Conservation (phyloP, 2,888 invertebrate genomes). For the Diarsia brunnea region DNA sequence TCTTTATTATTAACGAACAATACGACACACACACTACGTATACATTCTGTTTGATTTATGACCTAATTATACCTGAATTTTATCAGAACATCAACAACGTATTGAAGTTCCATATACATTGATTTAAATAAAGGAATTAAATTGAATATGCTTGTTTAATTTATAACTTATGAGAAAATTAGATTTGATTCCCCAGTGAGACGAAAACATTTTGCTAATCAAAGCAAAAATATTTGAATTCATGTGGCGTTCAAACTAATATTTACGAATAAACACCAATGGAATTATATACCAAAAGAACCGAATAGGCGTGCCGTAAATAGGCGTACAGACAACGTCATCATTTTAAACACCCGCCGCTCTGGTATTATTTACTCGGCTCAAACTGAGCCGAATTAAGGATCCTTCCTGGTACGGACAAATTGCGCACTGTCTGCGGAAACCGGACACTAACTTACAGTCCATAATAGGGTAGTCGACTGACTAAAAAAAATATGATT, state of each 20-base stretch:
- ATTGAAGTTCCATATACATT: neutral
- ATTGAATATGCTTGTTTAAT: slow-evolving; percentile 1
- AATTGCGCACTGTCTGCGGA: neutral
- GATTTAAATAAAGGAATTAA: neutral
- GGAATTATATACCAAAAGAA: neutral
- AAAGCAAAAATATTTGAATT: neutral
- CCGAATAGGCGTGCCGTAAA: neutral
- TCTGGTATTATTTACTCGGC: neutral
- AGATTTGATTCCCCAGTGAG: neutral
- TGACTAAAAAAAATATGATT: no score
- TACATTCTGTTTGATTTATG: slow-evolving; percentile 29
- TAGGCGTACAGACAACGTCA: neutral
- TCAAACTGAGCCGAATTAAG: neutral
- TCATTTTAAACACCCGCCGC: neutral
- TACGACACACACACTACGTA: slow-evolving; percentile 1
- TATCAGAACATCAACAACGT: neutral
- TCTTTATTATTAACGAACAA: slow-evolving; percentile 27
- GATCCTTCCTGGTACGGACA: no score
- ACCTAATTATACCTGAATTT: slow-evolving; percentile 13
- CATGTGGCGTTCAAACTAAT: neutral
- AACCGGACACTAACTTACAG: neutral
- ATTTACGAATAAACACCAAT: neutral
- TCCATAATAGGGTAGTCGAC: no score
- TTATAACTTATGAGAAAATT: neutral
- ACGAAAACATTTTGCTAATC: neutral